phyloP scores from a whole-genome alignment of 2,113 vertebrate species.

The Candoia aspera region DNA sequence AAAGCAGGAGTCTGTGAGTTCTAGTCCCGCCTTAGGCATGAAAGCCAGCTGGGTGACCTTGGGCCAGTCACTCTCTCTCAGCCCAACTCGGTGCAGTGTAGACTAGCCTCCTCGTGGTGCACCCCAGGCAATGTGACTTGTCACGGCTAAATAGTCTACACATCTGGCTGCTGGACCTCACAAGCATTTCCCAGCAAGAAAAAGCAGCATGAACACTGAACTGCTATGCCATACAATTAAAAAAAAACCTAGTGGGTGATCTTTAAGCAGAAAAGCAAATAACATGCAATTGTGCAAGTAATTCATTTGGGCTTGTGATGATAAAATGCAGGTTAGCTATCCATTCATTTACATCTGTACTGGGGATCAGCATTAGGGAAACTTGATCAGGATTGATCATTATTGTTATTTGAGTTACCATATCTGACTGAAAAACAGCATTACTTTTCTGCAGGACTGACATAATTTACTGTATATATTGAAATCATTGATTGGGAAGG shows the following conservation, averaged over 20 bases:
- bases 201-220: too few relatives aligned
- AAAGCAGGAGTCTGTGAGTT: too few relatives aligned
- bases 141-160: too few relatives aligned
- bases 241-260: slow-evolving; percentile 42
- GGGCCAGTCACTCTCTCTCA: too few relatives aligned
- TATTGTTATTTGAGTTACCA: background rate
- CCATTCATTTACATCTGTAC: background rate
- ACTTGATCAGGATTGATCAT: background rate
- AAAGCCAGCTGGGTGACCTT: too few relatives aligned
- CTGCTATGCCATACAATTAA: too few relatives aligned
- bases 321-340: background rate
- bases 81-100: too few relatives aligned
- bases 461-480: background rate
- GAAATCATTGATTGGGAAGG: background rate
- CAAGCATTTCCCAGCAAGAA: too few relatives aligned
- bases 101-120: too few relatives aligned
- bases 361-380: background rate
- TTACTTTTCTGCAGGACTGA: background rate
- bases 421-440: background rate
- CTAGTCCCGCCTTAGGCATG: too few relatives aligned
- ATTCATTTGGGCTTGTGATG: background rate
- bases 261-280: background rate
- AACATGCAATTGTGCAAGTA: background rate
- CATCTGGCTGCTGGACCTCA: too few relatives aligned
- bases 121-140: too few relatives aligned